A percentile compares a stretch with the other conserved stretches of the same genome.
These are phyloP conservation scores for Drosophila atripex DNA, from an alignment of 2,888 invertebrate species.

Conservation along the genomic window DNA sequence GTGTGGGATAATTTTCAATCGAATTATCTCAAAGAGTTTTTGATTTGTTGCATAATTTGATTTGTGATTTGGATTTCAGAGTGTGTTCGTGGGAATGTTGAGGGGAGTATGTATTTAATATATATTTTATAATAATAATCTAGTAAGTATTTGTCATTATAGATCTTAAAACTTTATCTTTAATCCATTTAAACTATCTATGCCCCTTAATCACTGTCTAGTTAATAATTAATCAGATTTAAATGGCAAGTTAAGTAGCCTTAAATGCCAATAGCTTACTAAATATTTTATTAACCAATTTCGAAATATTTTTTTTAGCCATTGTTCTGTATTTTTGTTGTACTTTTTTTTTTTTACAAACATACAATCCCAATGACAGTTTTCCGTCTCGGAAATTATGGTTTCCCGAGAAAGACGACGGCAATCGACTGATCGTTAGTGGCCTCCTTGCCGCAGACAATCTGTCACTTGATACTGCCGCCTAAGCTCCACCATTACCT, in stretches of 20 bases:
- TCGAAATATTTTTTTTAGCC: background rate
- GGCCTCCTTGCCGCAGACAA: conserved; percentile 75
- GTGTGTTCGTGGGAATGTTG: too few species aligned
- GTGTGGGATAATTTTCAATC: background rate
- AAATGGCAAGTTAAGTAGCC: background rate
- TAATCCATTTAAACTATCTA: background rate
- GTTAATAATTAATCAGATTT: background rate
- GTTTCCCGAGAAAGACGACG: conserved; percentile 56
- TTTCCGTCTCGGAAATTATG: conserved; percentile 60
- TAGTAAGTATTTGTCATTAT: too few species aligned
- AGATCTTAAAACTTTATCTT: too few species aligned
- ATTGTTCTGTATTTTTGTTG: background rate
- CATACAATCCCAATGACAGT: conserved; percentile 5
- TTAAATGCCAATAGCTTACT: background rate
- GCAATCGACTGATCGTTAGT: conserved; percentile 47
- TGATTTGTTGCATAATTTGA: too few species aligned
- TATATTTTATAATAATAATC: too few species aligned
- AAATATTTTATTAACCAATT: background rate
- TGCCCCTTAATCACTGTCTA: background rate
- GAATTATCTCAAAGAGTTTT: background rate
- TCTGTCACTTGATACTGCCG: conserved; percentile 69
- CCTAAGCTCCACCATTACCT: conserved; percentile 55
- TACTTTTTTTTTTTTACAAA: background rate
- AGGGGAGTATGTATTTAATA: too few species aligned
- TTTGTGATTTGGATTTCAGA: too few species aligned